Evolutionary conservation across 1,140 invertebrate species (phyloP).

Genomic region (Papilio helenus): DNA sequence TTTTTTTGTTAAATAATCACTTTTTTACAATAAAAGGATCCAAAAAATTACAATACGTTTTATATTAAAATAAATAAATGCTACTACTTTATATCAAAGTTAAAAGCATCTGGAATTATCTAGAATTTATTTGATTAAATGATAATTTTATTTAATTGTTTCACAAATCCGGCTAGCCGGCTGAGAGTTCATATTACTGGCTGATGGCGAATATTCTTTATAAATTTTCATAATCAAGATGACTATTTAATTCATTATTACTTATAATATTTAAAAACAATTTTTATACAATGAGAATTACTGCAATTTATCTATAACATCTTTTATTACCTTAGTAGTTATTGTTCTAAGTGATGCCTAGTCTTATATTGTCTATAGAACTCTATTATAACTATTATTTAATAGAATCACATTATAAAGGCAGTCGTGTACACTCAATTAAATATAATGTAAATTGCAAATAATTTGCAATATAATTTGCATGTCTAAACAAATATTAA

Average conservation of each 20-base stretch:
- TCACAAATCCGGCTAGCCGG: not conserved
- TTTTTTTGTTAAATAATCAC: not conserved
- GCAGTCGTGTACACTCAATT: constrained; percentile 1
- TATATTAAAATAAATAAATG: too few species aligned
- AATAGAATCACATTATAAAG: not conserved
- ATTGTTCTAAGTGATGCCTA: not conserved
- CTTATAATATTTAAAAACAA: not conserved
- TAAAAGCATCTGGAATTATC: too few species aligned
- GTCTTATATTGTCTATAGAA: not conserved
- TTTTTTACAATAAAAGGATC: too few species aligned
- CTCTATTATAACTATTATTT: not conserved
- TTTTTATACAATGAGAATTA: not conserved
- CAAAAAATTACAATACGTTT: too few species aligned
- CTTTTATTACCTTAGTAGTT: not conserved
- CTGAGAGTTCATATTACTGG: not conserved
- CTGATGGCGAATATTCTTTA: not conserved
- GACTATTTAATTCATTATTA: too few species aligned
- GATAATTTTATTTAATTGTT: not conserved
- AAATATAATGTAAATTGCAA: not conserved
- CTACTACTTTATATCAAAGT: too few species aligned
- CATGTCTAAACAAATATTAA: not conserved
- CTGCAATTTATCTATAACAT: not conserved
- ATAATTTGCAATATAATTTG: not conserved
- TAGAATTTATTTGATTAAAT: not conserved
- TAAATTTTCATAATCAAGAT: too few species aligned